A percentile compares a stretch with the other conserved stretches of the same genome.
These are phyloP conservation scores for Mormyrops boulengeri DNA, from an alignment of 2,797 vertebrate species.

Conservation along the genomic window DNA sequence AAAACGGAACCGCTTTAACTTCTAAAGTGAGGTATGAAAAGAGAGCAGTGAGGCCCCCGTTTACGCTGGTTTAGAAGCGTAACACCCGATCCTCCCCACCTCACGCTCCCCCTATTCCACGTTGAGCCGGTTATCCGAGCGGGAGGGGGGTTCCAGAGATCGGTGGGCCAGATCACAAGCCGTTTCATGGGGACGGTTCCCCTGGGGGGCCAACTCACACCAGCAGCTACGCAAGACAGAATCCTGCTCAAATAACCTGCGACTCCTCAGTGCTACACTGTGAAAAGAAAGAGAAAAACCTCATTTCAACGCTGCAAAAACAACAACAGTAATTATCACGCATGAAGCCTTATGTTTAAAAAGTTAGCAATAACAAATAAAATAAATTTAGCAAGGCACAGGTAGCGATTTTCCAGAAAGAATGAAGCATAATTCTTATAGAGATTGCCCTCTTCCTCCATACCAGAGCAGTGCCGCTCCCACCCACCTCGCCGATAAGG, in stretches of 20 bases:
- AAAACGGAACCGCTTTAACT: slow-evolving; percentile 50
- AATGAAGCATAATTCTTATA: background rate
- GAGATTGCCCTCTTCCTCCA: background rate
- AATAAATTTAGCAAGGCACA: background rate
- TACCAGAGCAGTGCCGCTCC: slow-evolving; percentile 11
- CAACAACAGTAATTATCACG: slow-evolving; percentile 45
- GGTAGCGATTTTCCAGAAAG: background rate
- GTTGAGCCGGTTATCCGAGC: slow-evolving; percentile 53
- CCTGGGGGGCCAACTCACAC: slow-evolving; percentile 26
- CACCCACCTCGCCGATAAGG: background rate
- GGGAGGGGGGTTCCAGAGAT: slow-evolving; percentile 50
- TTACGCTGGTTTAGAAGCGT: slow-evolving; percentile 64
- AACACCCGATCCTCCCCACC: slow-evolving; percentile 57
- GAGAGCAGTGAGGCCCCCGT: slow-evolving; percentile 65
- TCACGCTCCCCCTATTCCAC: slow-evolving; percentile 29
- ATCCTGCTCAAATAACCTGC: slow-evolving; percentile 17
- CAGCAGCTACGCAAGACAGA: slow-evolving; percentile 10
- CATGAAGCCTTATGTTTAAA: slow-evolving; percentile 37
- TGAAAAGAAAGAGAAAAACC: background rate
- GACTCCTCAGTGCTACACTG: background rate
- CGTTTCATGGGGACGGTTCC: slow-evolving; percentile 40
- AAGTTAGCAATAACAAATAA: background rate
- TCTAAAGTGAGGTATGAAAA: slow-evolving; percentile 68
- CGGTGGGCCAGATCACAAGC: slow-evolving; percentile 59
- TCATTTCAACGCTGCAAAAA: background rate